phyloP scores from a whole-genome alignment of 30 jellyfish, hydroid and myxozoan species.

The Aurelia aurita complex sp. Pacific region DNA sequence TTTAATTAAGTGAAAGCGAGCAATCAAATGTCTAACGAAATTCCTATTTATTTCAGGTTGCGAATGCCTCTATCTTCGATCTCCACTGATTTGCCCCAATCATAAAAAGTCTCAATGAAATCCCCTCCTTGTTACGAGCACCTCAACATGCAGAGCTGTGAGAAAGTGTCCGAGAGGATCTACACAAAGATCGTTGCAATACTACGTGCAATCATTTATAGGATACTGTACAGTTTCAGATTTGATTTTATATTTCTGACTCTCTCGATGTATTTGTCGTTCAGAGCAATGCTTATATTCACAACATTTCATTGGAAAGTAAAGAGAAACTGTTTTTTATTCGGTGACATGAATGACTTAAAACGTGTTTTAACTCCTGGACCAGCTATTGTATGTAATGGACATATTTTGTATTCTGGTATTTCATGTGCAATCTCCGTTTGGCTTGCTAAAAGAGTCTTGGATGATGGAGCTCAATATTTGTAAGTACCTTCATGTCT shows the following conservation, averaged over 20 bases:
- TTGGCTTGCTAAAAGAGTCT: constrained; percentile 40
- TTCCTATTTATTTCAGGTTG: too few species aligned
- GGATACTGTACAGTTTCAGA: constrained; percentile 30
- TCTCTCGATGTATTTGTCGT: constrained; percentile 30
- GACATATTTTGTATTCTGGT: constrained; percentile 41
- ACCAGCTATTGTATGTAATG: constrained; percentile 51
- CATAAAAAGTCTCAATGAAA: constrained; percentile 21
- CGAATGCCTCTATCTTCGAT: too few species aligned
- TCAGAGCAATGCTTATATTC: constrained; percentile 36
- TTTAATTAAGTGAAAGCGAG: too few species aligned
- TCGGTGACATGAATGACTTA: constrained; percentile 42
- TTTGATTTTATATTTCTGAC: constrained; percentile 39
- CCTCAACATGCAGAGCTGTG: constrained; percentile 21
- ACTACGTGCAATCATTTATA: constrained; percentile 1
- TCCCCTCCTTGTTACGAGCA: constrained; percentile 8
- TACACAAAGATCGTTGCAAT: constrained; percentile 1
- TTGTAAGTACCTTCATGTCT: constrained; percentile 12
- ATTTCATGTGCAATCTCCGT: constrained; percentile 12
- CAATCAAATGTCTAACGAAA: too few species aligned
- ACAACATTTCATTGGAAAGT: constrained; percentile 40
- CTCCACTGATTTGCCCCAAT: too few species aligned
- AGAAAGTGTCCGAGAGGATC: too few species aligned
- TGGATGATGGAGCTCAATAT: constrained; percentile 40
- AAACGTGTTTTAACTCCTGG: constrained; percentile 60
- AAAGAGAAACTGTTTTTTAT: constrained; percentile 54